Conservation (phyloP, 2,113 vertebrate species). For the Phaetusa simplex region DNA sequence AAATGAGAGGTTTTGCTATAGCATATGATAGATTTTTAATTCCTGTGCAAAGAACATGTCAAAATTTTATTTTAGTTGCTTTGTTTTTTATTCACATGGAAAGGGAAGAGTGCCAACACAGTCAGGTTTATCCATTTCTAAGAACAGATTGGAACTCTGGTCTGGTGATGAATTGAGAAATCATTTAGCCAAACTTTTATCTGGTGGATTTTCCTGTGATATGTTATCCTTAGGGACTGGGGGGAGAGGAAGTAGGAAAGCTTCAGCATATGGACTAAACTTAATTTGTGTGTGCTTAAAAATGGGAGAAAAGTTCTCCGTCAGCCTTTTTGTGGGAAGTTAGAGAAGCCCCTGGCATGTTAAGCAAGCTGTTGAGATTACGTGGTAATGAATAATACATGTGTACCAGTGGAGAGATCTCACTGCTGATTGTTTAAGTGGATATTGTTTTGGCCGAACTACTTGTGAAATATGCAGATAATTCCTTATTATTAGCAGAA, state of each 20-base stretch:
- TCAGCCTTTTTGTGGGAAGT: conserved; percentile 45
- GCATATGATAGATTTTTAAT: not conserved
- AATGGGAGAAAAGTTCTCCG: not conserved
- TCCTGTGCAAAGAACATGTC: not conserved
- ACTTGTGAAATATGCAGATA: not conserved
- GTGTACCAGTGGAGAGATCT: not conserved
- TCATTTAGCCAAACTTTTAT: not conserved
- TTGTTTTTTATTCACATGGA: not conserved
- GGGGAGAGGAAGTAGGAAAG: not conserved
- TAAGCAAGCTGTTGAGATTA: conserved; percentile 27
- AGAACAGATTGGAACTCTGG: not conserved
- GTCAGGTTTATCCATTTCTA: not conserved
- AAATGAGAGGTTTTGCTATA: not conserved
- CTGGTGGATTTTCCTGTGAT: not conserved
- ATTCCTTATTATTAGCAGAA: not conserved
- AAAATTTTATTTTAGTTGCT: not conserved
- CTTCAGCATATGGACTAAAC: not conserved
- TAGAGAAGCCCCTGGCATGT: conserved; percentile 17
- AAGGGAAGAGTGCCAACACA: not conserved
- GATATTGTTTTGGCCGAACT: conserved; percentile 8
- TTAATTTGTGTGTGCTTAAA: not conserved
- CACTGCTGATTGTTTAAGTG: conserved; percentile 32
- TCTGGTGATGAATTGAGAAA: not conserved
- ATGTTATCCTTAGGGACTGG: not conserved
- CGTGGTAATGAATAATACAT: conserved; percentile 30